Conservation (phyloP, 2,797 vertebrate species). For the Trachurus trachurus region DNA sequence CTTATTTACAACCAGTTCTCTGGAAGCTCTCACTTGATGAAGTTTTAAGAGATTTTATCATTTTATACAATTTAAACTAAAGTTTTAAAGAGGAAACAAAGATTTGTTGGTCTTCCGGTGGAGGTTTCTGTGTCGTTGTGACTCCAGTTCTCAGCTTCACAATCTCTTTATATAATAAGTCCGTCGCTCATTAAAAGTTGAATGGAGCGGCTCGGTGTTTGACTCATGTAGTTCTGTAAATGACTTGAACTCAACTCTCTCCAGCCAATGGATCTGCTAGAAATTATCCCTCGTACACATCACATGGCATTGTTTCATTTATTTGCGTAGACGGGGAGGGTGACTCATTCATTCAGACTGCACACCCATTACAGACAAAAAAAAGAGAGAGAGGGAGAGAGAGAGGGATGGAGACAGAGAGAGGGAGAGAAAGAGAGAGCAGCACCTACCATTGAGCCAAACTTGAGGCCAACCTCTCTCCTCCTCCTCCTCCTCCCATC, state of each 20-base stretch:
- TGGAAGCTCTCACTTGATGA: neutral
- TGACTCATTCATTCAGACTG: conserved; percentile 75
- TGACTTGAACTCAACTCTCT: neutral
- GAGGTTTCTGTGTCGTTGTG: neutral
- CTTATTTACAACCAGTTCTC: too few species aligned
- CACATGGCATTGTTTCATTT: conserved; percentile 32
- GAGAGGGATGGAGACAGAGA: conserved; percentile 1
- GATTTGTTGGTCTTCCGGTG: too few species aligned
- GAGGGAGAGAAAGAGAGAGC: conserved; percentile 36
- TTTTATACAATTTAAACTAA: too few species aligned
- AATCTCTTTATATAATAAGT: neutral
- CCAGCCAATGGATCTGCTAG: conserved; percentile 9
- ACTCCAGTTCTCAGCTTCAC: neutral
- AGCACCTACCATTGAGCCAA: conserved; percentile 65
- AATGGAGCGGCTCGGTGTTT: neutral
- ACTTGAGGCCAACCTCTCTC: conserved; percentile 72
- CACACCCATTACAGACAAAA: conserved; percentile 44
- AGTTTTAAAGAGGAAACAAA: neutral
- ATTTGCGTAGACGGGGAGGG: conserved; percentile 40
- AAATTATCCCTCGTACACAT: conserved; percentile 26
- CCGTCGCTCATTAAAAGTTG: neutral
- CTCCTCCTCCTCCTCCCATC: conserved; percentile 68
- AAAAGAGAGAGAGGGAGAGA: conserved; percentile 12
- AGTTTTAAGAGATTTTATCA: too few species aligned
- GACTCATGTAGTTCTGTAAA: conserved; percentile 3